A percentile compares a stretch with the other conserved stretches of the same genome.
Evolutionary conservation across 2,797 vertebrate species (phyloP).

Genomic region (Rhyacichthys aspro): DNA sequence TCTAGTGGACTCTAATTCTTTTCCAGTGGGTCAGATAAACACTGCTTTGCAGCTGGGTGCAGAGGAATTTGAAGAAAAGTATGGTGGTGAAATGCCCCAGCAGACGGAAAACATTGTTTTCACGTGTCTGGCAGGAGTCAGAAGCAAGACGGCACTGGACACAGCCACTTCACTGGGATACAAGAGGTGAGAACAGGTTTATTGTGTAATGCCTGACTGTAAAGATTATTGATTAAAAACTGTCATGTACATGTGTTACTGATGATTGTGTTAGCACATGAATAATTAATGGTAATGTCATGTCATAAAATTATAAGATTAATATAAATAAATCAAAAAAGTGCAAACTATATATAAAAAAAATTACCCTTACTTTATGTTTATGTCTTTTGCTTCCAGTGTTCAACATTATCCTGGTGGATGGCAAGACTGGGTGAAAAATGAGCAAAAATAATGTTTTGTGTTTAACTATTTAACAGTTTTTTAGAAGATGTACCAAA

Average conservation of each 20-base stretch:
- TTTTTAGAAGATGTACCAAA: conserved; percentile 1
- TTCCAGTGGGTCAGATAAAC: conserved; percentile 86
- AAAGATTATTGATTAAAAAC: neutral
- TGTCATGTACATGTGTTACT: neutral
- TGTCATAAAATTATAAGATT: too few species aligned
- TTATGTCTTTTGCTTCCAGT: conserved; percentile 62
- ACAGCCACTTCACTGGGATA: conserved; percentile 87
- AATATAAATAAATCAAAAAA: too few species aligned
- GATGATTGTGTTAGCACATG: too few species aligned
- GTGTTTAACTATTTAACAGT: neutral
- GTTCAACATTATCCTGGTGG: conserved; percentile 88
- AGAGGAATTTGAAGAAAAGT: conserved; percentile 85
- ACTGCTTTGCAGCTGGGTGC: conserved; percentile 86
- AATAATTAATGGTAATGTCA: too few species aligned
- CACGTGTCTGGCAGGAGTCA: conserved; percentile 87
- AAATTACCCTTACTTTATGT: neutral
- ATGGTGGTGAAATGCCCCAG: conserved; percentile 84
- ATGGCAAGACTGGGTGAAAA: conserved; percentile 89
- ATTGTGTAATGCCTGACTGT: neutral
- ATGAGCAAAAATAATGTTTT: conserved; percentile 65
- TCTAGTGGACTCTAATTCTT: conserved; percentile 7
- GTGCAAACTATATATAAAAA: too few species aligned
- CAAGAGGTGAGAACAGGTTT: conserved; percentile 78
- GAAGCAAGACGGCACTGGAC: conserved; percentile 85
- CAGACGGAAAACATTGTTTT: conserved; percentile 86